Evolutionary conservation across 2,113 vertebrate species (phyloP), one percentile per base, ranked within the genome.

Genomic region (Cebidichthys violaceus): DNA sequence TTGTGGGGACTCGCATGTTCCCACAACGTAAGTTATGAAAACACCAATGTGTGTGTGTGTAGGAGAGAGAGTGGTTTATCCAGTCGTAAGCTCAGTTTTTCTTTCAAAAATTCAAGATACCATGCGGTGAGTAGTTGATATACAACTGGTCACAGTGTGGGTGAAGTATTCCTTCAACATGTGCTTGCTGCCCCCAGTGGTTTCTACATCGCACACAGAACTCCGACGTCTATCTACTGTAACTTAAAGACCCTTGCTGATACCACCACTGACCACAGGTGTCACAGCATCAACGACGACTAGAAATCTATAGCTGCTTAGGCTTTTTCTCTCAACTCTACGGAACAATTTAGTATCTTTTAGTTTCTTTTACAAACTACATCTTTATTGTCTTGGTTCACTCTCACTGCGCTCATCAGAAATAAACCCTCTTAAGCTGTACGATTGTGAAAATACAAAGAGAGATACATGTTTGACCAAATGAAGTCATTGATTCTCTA

Each of bases 21-120:
- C 50, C 20, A 54, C 8, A 54, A 54, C 4, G 10, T 24, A 24
- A 54, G 22, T 24, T 24, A 24, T 24, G 6, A 33, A 33, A 33
- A 33, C 33, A 33, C 33, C 31, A 43, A 43, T 67, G 31, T 76
- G 65, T 47, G 29, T 62, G 45, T 77, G 47, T 77, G 60, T 65
- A 52, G 55, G 65, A 33, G 6, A 14, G 41, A 45, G 64, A 62
- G 4, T 37, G 35, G 35, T 37, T 37, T 8, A 37, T 37, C 39
- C 39, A 41, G 39, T 41, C 10, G 2, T 41, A 41, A 0, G 11
- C 39, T 11, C 13, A 43, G 41, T 43, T 15, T 43, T 43, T 43
- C 14, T 43, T 43, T 15, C 11, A 52, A 52, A 52, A 20, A 52
- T 20, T 52, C 7, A 52, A 52, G 47, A 50, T 50, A 41, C 6